Conservation (phyloP, 2,797 vertebrate genomes). For the Micropoecilia bifurca region DNA sequence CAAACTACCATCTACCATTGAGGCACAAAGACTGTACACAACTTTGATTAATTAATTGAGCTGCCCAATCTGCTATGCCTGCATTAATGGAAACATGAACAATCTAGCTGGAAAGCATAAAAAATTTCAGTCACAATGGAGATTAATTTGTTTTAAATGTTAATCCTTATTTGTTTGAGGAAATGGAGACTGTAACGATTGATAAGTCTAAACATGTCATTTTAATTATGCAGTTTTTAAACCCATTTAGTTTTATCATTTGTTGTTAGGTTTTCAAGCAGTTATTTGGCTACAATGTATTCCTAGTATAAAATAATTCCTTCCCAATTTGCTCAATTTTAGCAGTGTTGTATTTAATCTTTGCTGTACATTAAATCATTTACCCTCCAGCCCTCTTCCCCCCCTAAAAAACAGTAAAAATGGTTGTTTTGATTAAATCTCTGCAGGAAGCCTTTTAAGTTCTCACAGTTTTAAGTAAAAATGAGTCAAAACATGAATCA, state of each 20-base stretch:
- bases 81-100: not conserved
- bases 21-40: not conserved
- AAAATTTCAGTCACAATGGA: not conserved
- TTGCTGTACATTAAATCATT: not conserved
- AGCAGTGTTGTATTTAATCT: not conserved
- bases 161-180: not conserved
- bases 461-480: constrained; percentile 3
- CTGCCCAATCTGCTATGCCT: not conserved
- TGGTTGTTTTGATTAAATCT: constrained; percentile 10
- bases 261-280: not conserved
- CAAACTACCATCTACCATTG: not conserved
- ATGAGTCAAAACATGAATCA: constrained; percentile 7
- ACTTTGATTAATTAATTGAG: not conserved
- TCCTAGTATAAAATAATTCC: not conserved
- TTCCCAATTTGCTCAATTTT: not conserved
- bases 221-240: not conserved
- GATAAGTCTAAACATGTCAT: not conserved
- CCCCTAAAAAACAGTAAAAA: not conserved
- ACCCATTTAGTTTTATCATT: not conserved
- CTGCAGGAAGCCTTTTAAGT: constrained; percentile 27
- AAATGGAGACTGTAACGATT: not conserved
- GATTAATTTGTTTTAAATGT: not conserved
- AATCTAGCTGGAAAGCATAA: not conserved
- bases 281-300: not conserved
- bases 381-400: too few relatives aligned